Conservation (phyloP, 1,140 invertebrate genomes). For the Pentalonia nigronervosa region DNA sequence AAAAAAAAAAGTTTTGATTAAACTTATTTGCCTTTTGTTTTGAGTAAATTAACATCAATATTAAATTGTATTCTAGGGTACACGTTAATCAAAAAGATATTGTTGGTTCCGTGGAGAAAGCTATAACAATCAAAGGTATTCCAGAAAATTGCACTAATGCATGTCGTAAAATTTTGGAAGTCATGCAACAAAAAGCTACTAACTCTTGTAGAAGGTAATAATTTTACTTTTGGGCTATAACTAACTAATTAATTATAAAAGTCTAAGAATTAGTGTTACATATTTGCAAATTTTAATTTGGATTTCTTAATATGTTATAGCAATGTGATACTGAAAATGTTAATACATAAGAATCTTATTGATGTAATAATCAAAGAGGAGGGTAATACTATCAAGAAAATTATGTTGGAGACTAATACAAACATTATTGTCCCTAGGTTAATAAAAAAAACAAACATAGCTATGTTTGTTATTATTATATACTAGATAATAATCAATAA, state of each 20-base stretch:
- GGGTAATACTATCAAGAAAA: slow-evolving; percentile 95
- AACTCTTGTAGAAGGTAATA: slow-evolving; percentile 90
- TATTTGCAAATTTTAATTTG: neutral
- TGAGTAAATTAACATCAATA: neutral
- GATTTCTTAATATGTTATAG: neutral
- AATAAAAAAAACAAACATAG: neutral
- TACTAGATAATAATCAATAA: neutral
- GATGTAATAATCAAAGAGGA: slow-evolving; percentile 97
- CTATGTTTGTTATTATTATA: neutral
- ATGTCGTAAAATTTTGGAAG: slow-evolving; percentile 93
- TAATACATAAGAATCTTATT: slow-evolving; percentile 96
- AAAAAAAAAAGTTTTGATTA: neutral
- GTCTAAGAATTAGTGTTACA: too few relatives aligned
- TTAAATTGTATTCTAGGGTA: slow-evolving; percentile 69
- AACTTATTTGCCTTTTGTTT: neutral
- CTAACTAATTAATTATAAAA: neutral
- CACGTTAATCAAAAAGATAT: slow-evolving; percentile 95
- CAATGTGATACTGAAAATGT: slow-evolving; percentile 76
- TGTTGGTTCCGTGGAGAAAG: slow-evolving; percentile 89
- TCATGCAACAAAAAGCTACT: slow-evolving; percentile 96
- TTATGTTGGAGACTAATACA: slow-evolving; percentile 97
- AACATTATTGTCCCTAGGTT: slow-evolving; percentile 92
- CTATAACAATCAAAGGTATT: slow-evolving; percentile 96
- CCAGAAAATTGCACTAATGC: slow-evolving; percentile 96
- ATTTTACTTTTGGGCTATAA: neutral